Percentiles rank a stretch among this genome's conserved stretches.
These are phyloP conservation scores for Malurus leucopterus DNA, from an alignment of 2,797 vertebrate genomes.

Conservation along the genomic window DNA sequence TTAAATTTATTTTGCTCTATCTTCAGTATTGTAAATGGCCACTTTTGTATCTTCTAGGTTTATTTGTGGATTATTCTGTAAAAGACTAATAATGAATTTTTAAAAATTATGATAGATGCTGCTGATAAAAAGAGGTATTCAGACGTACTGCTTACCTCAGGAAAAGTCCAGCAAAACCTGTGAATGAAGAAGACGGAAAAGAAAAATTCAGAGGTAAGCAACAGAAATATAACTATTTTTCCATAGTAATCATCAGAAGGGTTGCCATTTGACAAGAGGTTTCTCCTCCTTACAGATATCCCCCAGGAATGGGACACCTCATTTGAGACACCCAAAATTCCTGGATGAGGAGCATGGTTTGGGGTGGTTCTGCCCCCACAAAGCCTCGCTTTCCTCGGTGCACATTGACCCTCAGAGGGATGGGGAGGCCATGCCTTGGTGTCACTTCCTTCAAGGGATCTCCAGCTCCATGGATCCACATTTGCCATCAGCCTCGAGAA, in stretches of 20 bases:
- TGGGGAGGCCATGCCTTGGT: accelerated
- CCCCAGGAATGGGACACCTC: not conserved
- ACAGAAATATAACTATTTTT: accelerated
- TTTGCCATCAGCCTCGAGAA: not conserved
- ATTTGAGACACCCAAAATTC: accelerated
- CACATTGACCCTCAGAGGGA: not conserved
- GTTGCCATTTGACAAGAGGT: not conserved
- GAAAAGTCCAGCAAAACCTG: not conserved
- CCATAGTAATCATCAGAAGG: too few species aligned
- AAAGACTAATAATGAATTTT: not conserved
- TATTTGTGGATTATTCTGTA: not conserved
- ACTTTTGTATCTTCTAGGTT: not conserved
- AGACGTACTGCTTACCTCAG: not conserved
- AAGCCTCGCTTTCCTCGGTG: accelerated
- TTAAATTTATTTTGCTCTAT: not conserved
- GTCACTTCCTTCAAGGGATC: not conserved
- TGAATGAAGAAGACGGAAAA: not conserved
- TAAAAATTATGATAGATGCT: accelerated
- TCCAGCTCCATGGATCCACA: too few species aligned
- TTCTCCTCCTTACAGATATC: not conserved
- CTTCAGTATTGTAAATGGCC: not conserved
- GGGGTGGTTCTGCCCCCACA: accelerated
- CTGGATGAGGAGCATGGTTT: too few species aligned
- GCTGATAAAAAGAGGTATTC: not conserved
- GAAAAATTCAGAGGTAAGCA: not conserved